These are phyloP conservation scores for Smutsia temminckii DNA, from an alignment of 2,797 vertebrate genomes.

Conservation along the genomic window DNA sequence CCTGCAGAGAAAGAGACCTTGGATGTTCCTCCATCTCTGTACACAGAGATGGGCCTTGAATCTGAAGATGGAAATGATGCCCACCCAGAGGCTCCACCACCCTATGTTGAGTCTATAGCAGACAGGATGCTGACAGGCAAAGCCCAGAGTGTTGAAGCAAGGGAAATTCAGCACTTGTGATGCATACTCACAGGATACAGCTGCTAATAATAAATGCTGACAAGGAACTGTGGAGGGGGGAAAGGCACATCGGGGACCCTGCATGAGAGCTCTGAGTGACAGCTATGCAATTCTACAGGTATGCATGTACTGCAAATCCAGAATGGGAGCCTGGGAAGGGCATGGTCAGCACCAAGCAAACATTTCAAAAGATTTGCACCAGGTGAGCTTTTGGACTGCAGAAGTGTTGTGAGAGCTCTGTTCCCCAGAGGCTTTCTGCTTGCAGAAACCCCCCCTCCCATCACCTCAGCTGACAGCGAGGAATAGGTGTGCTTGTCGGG, in stretches of 20 bases:
- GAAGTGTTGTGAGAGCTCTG: background rate
- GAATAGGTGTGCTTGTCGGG: background rate
- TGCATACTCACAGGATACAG: background rate
- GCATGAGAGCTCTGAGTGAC: background rate
- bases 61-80: constrained; percentile 76
- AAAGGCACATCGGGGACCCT: background rate
- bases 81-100: constrained; percentile 86
- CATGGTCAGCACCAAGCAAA: background rate
- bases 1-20: constrained; percentile 12
- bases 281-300: accelerated
- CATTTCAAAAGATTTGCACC: background rate
- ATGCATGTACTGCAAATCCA: accelerated
- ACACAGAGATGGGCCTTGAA: constrained; percentile 80
- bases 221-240: background rate
- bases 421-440: background rate
- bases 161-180: background rate
- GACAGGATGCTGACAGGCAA: background rate
- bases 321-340: background rate
- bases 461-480: background rate
- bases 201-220: constrained; percentile 25
- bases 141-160: background rate
- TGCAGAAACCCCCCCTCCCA: background rate
- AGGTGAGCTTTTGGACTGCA: background rate
- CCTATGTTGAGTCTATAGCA: constrained; percentile 76
- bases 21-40: constrained; percentile 86